phyloP scores from a whole-genome alignment of 2,113 vertebrate species.

The Suricata suricatta region DNA sequence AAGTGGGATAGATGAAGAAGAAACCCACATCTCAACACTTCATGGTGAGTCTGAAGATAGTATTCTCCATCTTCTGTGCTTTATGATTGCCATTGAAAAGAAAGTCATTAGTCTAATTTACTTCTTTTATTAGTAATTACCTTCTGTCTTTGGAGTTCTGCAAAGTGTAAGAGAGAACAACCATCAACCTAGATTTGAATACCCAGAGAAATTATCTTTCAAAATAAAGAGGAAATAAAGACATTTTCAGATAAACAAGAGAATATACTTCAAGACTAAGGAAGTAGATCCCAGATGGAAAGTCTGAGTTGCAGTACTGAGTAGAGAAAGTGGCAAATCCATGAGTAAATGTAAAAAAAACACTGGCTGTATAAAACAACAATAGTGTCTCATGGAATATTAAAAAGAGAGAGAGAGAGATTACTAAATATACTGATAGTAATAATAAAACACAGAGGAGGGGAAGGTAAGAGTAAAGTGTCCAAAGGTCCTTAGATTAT shows the following conservation, averaged over 20 bases:
- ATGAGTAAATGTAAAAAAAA: neutral
- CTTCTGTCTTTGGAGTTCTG: neutral
- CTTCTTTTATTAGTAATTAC: neutral
- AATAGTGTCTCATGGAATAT: neutral
- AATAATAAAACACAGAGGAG: neutral
- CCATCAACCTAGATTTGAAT: neutral
- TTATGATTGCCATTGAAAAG: neutral
- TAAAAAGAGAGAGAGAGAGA: neutral
- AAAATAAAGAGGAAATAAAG: neutral
- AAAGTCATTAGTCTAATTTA: neutral
- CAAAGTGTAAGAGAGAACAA: neutral
- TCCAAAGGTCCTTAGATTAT: neutral
- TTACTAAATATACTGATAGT: neutral
- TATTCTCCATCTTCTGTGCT: neutral
- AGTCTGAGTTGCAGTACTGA: neutral
- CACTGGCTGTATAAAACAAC: neutral
- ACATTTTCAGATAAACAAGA: neutral
- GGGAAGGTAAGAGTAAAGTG: neutral
- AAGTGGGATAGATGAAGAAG: neutral
- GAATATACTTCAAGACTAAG: neutral
- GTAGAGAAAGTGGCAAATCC: neutral
- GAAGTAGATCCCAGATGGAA: neutral
- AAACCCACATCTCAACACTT: neutral
- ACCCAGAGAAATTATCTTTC: neutral
- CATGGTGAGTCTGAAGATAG: neutral